Evolutionary conservation across 2,113 vertebrate genomes (phyloP).

Genomic region (Tachycineta bicolor): DNA sequence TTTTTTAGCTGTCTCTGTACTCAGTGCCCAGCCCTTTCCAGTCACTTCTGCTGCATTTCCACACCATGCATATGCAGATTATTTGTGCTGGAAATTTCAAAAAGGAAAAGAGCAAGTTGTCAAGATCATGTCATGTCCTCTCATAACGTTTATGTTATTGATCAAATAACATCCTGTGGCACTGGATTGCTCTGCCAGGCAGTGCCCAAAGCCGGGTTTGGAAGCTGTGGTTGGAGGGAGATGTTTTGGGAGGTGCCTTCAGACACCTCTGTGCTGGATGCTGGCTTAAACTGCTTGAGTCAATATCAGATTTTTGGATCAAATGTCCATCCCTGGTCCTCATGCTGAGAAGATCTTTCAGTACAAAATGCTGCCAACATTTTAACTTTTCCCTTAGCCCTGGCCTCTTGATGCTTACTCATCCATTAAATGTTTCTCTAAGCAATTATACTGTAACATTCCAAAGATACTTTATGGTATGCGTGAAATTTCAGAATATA

Average conservation of each 20-base stretch:
- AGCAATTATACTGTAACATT: conserved; percentile 68
- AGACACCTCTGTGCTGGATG: neutral
- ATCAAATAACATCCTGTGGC: neutral
- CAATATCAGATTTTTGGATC: conserved; percentile 4
- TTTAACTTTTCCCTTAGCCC: conserved; percentile 25
- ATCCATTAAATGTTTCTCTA: conserved; percentile 61
- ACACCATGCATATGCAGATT: neutral
- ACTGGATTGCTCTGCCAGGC: neutral
- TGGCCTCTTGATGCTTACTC: conserved; percentile 54
- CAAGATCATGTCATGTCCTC: neutral
- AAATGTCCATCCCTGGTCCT: neutral
- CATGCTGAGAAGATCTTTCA: conserved; percentile 36
- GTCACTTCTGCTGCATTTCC: neutral
- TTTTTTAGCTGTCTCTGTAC: neutral
- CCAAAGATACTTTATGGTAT: conserved; percentile 44
- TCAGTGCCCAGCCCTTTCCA: neutral
- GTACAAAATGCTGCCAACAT: conserved; percentile 12
- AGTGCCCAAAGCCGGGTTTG: neutral
- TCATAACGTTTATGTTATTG: neutral
- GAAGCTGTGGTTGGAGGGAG: neutral
- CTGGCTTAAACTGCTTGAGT: neutral
- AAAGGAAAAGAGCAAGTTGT: neutral
- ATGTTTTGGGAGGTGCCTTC: neutral
- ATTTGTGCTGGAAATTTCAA: neutral
- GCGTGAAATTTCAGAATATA: conserved; percentile 50